phyloP scores from a whole-genome alignment of 2,113 vertebrate species.

The Cnemophilus loriae region DNA sequence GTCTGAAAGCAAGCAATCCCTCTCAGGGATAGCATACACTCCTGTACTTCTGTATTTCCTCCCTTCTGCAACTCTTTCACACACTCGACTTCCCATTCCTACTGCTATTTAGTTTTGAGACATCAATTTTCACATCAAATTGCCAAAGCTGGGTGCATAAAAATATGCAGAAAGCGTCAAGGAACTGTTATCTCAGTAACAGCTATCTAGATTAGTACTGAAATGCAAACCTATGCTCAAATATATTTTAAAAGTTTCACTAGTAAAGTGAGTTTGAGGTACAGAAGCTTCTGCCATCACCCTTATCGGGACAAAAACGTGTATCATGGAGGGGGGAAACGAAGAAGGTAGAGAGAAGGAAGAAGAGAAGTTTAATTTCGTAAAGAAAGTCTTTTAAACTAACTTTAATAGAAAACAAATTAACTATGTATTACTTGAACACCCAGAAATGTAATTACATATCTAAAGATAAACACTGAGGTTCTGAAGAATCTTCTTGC shows the following conservation, averaged over 20 bases:
- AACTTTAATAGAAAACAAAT: neutral
- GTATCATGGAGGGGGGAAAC: accelerated
- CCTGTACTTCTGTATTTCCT: neutral
- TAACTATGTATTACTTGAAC: neutral
- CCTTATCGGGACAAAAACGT: neutral
- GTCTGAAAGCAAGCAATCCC: neutral
- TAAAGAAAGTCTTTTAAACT: neutral
- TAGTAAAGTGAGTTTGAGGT: neutral
- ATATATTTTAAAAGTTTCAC: neutral
- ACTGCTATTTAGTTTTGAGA: neutral
- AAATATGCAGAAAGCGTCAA: neutral
- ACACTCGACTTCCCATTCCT: neutral
- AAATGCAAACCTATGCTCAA: neutral
- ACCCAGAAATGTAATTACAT: neutral
- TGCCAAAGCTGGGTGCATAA: neutral
- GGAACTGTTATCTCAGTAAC: neutral
- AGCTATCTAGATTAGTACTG: neutral
- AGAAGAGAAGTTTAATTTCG: neutral
- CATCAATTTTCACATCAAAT: conserved; percentile 28
- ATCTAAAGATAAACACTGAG: neutral
- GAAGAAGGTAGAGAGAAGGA: neutral
- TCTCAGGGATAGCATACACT: neutral
- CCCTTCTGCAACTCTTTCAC: neutral
- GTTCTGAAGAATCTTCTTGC: neutral
- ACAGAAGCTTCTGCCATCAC: neutral